These are phyloP conservation scores for Leptosomus discolor DNA, from an alignment of 2,113 vertebrate species.

Conservation along the genomic window DNA sequence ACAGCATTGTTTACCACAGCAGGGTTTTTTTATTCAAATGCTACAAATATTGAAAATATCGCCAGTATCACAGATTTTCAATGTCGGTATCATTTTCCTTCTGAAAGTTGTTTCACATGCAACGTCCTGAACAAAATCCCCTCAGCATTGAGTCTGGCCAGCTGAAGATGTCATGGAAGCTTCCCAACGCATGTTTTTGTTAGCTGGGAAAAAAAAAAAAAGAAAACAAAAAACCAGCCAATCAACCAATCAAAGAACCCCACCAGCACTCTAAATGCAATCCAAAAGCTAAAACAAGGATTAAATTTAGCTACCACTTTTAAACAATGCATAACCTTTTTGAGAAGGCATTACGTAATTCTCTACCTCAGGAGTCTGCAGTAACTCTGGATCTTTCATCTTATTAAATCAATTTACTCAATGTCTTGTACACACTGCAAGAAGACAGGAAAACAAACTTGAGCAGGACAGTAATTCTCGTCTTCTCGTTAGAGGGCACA, in stretches of 20 bases:
- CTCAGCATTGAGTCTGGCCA: neutral
- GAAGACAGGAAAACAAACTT: neutral
- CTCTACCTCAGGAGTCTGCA: neutral
- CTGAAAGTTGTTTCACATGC: neutral
- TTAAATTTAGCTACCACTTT: constrained; percentile 31
- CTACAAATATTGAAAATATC: neutral
- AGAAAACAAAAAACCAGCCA: neutral
- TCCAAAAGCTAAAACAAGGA: neutral
- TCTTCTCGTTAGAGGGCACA: neutral
- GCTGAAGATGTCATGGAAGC: neutral
- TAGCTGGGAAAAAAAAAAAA: neutral
- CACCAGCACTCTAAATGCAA: neutral
- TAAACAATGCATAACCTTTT: neutral
- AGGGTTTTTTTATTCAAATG: neutral
- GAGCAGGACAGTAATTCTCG: neutral
- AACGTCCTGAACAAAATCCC: neutral
- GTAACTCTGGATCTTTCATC: neutral
- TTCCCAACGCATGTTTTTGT: neutral
- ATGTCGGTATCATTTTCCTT: neutral
- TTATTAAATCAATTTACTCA: neutral
- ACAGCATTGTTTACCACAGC: neutral
- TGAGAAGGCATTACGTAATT: neutral
- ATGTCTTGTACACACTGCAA: neutral
- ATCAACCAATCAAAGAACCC: fast-evolving
- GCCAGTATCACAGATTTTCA: neutral